phyloP scores from a whole-genome alignment of 2,797 vertebrate genomes.

The Leuciscus waleckii region DNA sequence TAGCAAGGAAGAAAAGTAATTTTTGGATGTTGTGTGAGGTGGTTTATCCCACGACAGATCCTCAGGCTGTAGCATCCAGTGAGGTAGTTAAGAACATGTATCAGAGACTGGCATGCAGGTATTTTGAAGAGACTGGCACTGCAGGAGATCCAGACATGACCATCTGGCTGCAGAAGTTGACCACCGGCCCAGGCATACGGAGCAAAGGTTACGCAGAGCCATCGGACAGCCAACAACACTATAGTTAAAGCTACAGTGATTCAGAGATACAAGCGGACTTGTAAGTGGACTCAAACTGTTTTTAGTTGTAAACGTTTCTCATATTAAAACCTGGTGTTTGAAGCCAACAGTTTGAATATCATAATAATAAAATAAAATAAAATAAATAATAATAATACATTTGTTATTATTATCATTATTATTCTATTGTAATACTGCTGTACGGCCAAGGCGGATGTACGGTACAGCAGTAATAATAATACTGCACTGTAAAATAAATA shows the following conservation, averaged over 20 bases:
- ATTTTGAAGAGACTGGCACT: slow-evolving; percentile 24
- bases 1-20: not conserved
- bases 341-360: not conserved
- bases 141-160: slow-evolving; percentile 21
- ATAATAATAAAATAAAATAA: too few species aligned
- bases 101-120: not conserved
- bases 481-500: too few species aligned
- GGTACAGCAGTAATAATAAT: too few species aligned
- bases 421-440: too few species aligned
- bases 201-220: slow-evolving; percentile 1
- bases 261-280: not conserved
- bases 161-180: slow-evolving; percentile 36
- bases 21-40: not conserved
- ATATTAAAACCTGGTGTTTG: not conserved
- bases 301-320: not conserved
- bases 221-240: not conserved
- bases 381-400: too few species aligned
- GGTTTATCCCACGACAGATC: not conserved
- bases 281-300: not conserved
- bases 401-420: too few species aligned
- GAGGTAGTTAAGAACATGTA: slow-evolving; percentile 5
- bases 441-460: too few species aligned
- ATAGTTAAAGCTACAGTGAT: slow-evolving; percentile 51
- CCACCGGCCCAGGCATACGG: slow-evolving; percentile 9
- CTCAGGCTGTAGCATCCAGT: not conserved